A percentile compares a stretch with the other conserved stretches of the same genome.
phyloP scores from a whole-genome alignment of 2,888 invertebrate genomes.

The Volucella zonaria region DNA sequence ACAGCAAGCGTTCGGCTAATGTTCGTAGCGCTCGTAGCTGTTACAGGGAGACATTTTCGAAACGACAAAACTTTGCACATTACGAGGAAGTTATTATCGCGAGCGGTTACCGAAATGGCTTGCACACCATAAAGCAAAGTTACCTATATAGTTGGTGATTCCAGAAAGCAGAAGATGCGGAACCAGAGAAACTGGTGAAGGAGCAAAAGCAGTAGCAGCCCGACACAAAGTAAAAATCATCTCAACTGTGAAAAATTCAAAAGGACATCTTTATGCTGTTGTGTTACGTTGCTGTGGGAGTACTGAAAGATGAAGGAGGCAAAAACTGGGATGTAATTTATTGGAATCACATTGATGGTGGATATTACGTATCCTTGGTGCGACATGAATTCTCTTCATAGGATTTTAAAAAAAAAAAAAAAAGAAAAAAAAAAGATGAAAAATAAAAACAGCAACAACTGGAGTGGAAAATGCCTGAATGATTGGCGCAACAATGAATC shows the following conservation, averaged over 20 bases:
- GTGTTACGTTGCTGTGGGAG: neutral
- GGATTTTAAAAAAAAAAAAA: conserved; percentile 30
- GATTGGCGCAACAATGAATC: neutral
- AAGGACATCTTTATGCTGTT: conserved; percentile 64
- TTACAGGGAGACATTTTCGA: conserved; percentile 27
- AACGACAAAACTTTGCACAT: conserved; percentile 59
- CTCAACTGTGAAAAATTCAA: conserved; percentile 62
- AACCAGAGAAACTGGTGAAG: neutral
- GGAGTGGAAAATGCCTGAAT: conserved; percentile 46
- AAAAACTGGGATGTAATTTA: conserved; percentile 48
- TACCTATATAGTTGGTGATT: conserved; percentile 24
- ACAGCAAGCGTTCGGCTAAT: neutral
- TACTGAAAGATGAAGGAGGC: conserved; percentile 4
- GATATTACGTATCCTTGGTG: conserved; percentile 32
- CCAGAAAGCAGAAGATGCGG: neutral
- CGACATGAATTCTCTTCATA: conserved; percentile 55
- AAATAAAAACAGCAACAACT: conserved; percentile 28
- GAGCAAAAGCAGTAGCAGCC: neutral
- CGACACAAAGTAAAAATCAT: conserved; percentile 20
- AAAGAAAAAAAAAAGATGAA: conserved; percentile 5
- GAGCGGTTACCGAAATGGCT: conserved; percentile 64
- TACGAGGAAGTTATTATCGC: conserved; percentile 60
- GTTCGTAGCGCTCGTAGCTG: neutral
- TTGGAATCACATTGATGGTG: conserved; percentile 68
- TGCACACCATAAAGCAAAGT: conserved; percentile 71